Conservation (phyloP, 2,113 vertebrate genomes). For the Hippocampus zosterae region DNA sequence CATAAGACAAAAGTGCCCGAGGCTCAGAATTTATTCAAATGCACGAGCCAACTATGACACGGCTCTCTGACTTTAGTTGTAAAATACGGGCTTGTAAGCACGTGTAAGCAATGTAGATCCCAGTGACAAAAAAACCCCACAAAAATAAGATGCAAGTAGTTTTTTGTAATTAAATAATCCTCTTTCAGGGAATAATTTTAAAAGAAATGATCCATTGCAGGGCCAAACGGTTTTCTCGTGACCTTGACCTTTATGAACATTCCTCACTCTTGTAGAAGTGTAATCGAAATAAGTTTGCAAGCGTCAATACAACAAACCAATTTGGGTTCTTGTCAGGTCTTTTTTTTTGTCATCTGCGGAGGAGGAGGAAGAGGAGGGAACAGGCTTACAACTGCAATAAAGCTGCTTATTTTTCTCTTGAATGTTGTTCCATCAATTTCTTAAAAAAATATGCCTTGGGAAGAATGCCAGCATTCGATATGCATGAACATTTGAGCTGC, state of each 20-base stretch:
- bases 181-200: no score
- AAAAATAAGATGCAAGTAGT: no score
- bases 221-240: no score
- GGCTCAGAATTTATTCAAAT: not conserved
- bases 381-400: slow-evolving; percentile 9
- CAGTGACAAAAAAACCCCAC: no score
- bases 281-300: no score
- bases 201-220: no score
- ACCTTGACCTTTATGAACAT: no score
- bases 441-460: slow-evolving; percentile 10
- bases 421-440: slow-evolving; percentile 35
- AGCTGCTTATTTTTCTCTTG: slow-evolving; percentile 13
- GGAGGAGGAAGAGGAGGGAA: not conserved
- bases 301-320: slow-evolving; percentile 22
- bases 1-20: not conserved
- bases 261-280: no score
- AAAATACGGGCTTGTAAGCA: not conserved
- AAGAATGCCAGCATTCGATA: not conserved
- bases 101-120: not conserved
- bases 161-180: no score
- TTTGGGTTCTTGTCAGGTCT: slow-evolving; percentile 35
- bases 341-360: slow-evolving; percentile 31
- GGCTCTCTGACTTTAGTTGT: not conserved
- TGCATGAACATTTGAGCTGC: not conserved
- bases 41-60: not conserved